These are phyloP conservation scores for Medauroidea extradentata DNA, from an alignment of 1,140 invertebrate species.

Conservation along the genomic window DNA sequence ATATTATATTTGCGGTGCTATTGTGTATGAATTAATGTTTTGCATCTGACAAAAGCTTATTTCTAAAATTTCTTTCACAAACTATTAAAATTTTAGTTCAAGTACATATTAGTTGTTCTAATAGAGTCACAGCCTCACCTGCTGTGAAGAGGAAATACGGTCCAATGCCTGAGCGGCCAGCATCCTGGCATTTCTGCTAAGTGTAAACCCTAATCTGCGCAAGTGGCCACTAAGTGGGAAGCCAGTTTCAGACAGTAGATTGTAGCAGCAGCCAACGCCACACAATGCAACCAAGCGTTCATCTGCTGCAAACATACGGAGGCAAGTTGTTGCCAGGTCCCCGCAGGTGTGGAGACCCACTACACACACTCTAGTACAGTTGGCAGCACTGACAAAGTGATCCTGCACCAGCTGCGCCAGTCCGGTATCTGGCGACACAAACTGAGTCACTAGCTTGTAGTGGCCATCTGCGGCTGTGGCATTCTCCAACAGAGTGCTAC, in stretches of 20 bases:
- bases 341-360: slow-evolving; percentile 88
- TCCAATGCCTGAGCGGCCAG: slow-evolving; percentile 72
- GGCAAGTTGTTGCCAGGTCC: slow-evolving; percentile 66
- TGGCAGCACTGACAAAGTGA: slow-evolving; percentile 41
- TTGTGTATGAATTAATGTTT: too few species aligned
- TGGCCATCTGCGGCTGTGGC: too few species aligned
- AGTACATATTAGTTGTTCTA: too few species aligned
- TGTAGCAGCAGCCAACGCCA: slow-evolving; percentile 87
- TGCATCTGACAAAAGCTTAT: too few species aligned
- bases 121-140: not conserved
- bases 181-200: slow-evolving; percentile 80
- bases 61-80: too few species aligned
- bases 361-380: slow-evolving; percentile 47
- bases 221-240: slow-evolving; percentile 68
- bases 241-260: slow-evolving; percentile 70
- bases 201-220: slow-evolving; percentile 44
- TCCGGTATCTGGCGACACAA: slow-evolving; percentile 39
- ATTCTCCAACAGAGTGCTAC: too few species aligned
- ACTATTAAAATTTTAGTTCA: too few species aligned
- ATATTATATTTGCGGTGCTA: too few species aligned
- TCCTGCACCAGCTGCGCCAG: slow-evolving; percentile 45
- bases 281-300: slow-evolving; percentile 56
- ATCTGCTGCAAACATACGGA: slow-evolving; percentile 65
- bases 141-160: slow-evolving; percentile 38
- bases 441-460: slow-evolving; percentile 15